These are phyloP conservation scores for Panthera tigris DNA, from an alignment of 2,113 vertebrate genomes.

Conservation along the genomic window DNA sequence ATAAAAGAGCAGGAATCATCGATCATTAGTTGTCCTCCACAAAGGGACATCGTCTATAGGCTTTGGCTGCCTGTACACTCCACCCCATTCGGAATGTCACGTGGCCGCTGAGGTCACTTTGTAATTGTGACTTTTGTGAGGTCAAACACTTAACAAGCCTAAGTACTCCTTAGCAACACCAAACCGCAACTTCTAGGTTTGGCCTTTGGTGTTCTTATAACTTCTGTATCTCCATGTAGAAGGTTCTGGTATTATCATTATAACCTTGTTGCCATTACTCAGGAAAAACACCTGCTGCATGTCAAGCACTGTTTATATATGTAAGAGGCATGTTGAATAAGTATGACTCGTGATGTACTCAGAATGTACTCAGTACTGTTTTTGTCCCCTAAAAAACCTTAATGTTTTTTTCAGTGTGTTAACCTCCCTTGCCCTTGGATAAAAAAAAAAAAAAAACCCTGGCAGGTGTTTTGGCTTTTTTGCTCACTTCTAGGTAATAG, in stretches of 20 bases:
- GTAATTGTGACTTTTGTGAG: not conserved
- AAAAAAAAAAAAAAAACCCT: not conserved
- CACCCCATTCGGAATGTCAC: not conserved
- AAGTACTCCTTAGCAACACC: not conserved
- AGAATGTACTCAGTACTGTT: not conserved
- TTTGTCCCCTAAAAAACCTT: not conserved
- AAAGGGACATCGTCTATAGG: not conserved
- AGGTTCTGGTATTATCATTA: not conserved
- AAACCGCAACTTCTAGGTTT: constrained; percentile 4
- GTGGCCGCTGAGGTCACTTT: not conserved
- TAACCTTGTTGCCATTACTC: not conserved
- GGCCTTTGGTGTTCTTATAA: not conserved
- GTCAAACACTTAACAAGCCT: not conserved
- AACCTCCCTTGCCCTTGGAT: not conserved
- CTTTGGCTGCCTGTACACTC: not conserved
- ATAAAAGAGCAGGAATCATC: not conserved
- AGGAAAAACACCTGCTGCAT: not conserved
- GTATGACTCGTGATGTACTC: not conserved
- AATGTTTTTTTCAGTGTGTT: not conserved
- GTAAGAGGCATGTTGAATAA: not conserved
- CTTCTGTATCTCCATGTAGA: not conserved
- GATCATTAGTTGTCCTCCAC: not conserved
- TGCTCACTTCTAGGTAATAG: not conserved
- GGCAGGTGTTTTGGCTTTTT: not conserved
- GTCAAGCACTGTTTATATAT: not conserved